Conservation (phyloP, 2,113 vertebrate genomes). For the Myotis yumanensis region DNA sequence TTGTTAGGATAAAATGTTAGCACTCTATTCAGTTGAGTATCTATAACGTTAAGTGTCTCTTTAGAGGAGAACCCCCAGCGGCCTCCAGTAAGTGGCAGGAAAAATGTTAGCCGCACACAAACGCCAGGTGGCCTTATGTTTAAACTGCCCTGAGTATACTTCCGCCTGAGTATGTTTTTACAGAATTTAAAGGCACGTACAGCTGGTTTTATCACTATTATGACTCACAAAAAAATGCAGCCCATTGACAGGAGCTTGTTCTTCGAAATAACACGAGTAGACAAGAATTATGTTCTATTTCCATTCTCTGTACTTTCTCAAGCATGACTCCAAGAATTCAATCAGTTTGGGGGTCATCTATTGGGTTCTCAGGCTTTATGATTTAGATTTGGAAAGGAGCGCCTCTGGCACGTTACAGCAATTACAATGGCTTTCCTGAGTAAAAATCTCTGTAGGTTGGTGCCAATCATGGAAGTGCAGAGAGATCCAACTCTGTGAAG, state of each 20-base stretch:
- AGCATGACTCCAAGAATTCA: not conserved
- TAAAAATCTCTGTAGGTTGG: not conserved
- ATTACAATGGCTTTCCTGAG: not conserved
- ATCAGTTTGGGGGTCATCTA: not conserved
- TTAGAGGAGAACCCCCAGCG: not conserved
- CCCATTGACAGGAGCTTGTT: not conserved
- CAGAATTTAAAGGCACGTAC: not conserved
- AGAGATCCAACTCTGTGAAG: not conserved
- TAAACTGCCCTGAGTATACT: not conserved
- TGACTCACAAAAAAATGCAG: conserved; percentile 21
- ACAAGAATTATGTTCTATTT: not conserved
- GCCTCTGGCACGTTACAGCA: not conserved
- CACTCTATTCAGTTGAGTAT: not conserved
- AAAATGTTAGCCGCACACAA: not conserved
- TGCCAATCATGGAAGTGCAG: not conserved
- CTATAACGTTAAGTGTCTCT: not conserved
- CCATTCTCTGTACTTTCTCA: not conserved
- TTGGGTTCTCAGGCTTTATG: not conserved
- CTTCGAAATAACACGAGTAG: not conserved
- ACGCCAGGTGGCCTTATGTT: not conserved
- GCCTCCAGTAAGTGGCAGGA: not conserved
- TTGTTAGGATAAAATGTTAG: not conserved
- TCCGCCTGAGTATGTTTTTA: not conserved
- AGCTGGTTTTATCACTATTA: not conserved
- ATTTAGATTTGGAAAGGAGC: not conserved